These are phyloP conservation scores for Apeira syringaria DNA, from an alignment of 2,888 invertebrate species.

Conservation along the genomic window DNA sequence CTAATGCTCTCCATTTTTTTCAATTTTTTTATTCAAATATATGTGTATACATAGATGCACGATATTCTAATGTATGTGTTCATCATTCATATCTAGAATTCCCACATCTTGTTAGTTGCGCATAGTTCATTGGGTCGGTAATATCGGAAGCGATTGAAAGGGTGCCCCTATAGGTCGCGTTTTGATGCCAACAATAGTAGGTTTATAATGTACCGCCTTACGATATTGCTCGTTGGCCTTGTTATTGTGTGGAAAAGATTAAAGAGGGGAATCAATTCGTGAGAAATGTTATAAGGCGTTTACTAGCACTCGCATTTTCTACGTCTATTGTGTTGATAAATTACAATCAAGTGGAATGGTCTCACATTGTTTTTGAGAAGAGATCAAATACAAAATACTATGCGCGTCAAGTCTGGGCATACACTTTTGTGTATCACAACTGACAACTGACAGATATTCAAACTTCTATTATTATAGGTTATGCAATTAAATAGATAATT, in stretches of 20 bases:
- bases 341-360: too few species aligned
- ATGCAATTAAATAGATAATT: too few species aligned
- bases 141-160: constrained; percentile 22
- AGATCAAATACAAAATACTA: too few species aligned
- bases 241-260: constrained; percentile 12
- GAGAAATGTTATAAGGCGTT: background rate
- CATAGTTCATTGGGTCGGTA: constrained; percentile 24
- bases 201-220: constrained; percentile 2
- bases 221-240: constrained; percentile 5
- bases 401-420: too few species aligned
- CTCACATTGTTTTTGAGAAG: too few species aligned
- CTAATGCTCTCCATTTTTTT: too few species aligned
- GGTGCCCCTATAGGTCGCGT: constrained; percentile 16
- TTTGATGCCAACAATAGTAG: constrained; percentile 9
- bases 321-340: background rate
- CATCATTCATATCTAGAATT: background rate
- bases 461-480: too few species aligned
- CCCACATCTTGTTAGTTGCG: background rate
- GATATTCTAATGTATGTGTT: too few species aligned
- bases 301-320: background rate
- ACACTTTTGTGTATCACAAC: too few species aligned
- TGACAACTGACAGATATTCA: too few species aligned
- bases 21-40: too few species aligned
- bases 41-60: too few species aligned
- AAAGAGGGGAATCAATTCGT: background rate